These are phyloP conservation scores for Blomia tropicalis DNA, from an alignment of 2,888 invertebrate species.

Conservation along the genomic window DNA sequence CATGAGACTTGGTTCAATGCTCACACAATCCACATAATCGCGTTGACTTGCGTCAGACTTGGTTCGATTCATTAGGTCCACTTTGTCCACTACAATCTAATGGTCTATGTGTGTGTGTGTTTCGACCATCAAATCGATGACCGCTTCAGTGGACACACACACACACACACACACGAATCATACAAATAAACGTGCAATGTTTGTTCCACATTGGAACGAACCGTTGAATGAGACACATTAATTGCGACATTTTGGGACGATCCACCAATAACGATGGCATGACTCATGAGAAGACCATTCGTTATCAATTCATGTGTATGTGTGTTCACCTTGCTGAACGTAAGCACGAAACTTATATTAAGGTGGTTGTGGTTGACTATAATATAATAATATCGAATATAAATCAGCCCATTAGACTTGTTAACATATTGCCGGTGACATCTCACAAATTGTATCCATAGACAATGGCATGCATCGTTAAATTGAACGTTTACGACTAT, in stretches of 20 bases:
- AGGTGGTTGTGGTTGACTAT: not conserved
- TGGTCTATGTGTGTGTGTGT: too few relatives aligned
- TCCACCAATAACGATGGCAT: too few relatives aligned
- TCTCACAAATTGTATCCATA: not conserved
- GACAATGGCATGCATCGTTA: conserved; percentile 5
- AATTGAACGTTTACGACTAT: not conserved
- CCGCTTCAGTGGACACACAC: conserved; percentile 11
- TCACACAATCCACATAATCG: conserved; percentile 3
- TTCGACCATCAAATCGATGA: not conserved
- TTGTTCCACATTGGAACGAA: too few relatives aligned
- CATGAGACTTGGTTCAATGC: not conserved
- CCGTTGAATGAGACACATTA: too few relatives aligned
- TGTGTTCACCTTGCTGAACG: too few relatives aligned
- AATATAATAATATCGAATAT: not conserved
- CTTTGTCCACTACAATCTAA: not conserved
- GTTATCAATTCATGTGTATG: too few relatives aligned
- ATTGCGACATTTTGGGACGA: too few relatives aligned
- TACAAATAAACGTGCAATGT: not conserved
- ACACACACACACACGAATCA: too few relatives aligned
- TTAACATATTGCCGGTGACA: not conserved
- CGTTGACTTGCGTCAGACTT: not conserved
- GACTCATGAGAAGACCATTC: too few relatives aligned
- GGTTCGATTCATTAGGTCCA: conserved; percentile 12
- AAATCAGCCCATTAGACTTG: not conserved
- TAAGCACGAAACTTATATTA: too few relatives aligned